These are phyloP conservation scores for Argyrosomus japonicus DNA, from an alignment of 2,113 vertebrate species.

Conservation along the genomic window DNA sequence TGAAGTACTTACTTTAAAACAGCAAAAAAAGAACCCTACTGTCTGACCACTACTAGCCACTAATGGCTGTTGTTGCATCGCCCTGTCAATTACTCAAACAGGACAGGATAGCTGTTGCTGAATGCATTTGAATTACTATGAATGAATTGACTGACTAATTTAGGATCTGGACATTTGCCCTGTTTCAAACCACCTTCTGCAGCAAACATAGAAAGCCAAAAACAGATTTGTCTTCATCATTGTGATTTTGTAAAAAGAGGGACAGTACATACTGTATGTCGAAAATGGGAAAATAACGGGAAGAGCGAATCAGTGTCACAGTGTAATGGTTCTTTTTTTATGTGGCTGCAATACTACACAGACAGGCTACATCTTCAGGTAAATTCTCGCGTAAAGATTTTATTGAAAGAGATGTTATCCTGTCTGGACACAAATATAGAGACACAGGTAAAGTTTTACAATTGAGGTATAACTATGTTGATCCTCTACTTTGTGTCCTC, in stretches of 20 bases:
- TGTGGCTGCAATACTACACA: constrained; percentile 20
- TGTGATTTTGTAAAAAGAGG: not conserved
- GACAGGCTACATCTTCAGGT: constrained; percentile 26
- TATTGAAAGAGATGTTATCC: constrained; percentile 12
- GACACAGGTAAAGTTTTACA: constrained; percentile 57
- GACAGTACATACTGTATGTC: not conserved
- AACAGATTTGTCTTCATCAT: not conserved
- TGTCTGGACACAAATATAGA: constrained; percentile 18
- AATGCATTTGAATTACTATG: constrained; percentile 21
- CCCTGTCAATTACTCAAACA: not conserved
- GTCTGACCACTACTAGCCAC: too few species aligned
- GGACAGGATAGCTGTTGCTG: not conserved
- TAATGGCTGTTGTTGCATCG: constrained; percentile 1
- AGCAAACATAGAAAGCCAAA: constrained; percentile 12
- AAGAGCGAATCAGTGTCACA: constrained; percentile 29
- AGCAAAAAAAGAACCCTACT: not conserved
- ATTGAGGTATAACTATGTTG: constrained; percentile 45
- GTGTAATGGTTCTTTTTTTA: constrained; percentile 26
- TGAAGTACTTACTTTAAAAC: not conserved
- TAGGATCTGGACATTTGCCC: constrained; percentile 25
- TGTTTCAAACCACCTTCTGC: constrained; percentile 31
- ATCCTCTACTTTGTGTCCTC: constrained; percentile 30
- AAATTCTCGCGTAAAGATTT: constrained; percentile 33
- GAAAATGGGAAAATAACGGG: constrained; percentile 5
- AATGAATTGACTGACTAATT: constrained; percentile 14